Base-by-base conservation (phyloP, 2,888 invertebrate species). In the Chorisops tibialis region DNA sequence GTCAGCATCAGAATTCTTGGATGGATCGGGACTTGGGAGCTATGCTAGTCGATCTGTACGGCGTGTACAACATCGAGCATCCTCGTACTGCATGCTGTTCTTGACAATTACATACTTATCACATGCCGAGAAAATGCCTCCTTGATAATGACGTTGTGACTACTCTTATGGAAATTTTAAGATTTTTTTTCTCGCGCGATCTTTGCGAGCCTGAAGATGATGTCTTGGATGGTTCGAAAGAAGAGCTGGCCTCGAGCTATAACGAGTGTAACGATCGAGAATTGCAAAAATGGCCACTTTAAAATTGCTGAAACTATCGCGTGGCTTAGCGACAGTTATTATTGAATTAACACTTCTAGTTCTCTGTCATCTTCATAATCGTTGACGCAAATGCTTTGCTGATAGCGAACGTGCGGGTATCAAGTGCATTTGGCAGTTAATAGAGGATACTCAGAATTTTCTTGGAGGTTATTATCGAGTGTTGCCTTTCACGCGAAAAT, bases 51-150 rank as follows among this genome's bases (percentile, higher is more conserved):
- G n/a, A n/a, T n/a, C n/a, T n/a, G n/a, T n/a, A n/a, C n/a, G n/a
- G n/a, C n/a, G n/a, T n/a, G n/a, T n/a, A n/a, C n/a, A 24, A 7
- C 24, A 24, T 9, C 30, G 30, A 30, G 30, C 30, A n/a, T n/a
- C 30, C 30, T 5, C 30, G 52, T 19, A 18, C 39, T 21, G 24
- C 19, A n/a, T 47, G 41, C 12, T 54, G 39, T 22, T 54, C 14
- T 54, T 41, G 56, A 43, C 56, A 56, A 56, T 56, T 56, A 56
- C 56, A 45, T 45, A 56, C 56, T 56, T 56, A 56, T 56, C 56
- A 56, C 56, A 56, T 56, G 56, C 30, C 45, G 43, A 39, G 45
- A 43, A 35, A 30, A 16, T 16, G 35, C 30, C 50, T 30, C 19
- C 43, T 56, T 56, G 56, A 43, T 56, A 56, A 56, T 56, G 45